Conservation (phyloP, 2,888 invertebrate species). For the Orgyia antiqua region DNA sequence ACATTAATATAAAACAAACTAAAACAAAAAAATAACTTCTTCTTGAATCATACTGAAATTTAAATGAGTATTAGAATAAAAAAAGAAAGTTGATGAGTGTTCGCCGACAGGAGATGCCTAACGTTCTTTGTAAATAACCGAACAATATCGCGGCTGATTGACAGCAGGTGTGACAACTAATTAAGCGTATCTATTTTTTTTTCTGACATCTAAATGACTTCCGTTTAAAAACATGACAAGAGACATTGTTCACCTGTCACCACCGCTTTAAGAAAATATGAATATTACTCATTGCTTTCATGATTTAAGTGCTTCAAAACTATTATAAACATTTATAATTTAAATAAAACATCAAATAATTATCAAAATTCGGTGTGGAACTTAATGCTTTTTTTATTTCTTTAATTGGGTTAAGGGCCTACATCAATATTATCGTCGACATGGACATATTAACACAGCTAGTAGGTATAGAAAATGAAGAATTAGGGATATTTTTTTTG, state of each 20-base stretch:
- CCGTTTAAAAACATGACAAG: conserved; percentile 18
- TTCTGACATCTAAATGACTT: conserved; percentile 15
- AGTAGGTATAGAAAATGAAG: too few relatives aligned
- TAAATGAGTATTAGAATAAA: conserved; percentile 18
- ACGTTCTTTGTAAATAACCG: conserved; percentile 28
- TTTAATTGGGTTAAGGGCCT: conserved; percentile 1
- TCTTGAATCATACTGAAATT: too few relatives aligned
- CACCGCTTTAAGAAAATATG: not conserved
- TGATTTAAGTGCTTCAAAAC: too few relatives aligned
- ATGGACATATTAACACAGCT: too few relatives aligned
- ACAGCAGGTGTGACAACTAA: conserved; percentile 27
- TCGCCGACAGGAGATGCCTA: conserved; percentile 44
- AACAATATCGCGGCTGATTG: conserved; percentile 32
- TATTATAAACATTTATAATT: too few relatives aligned
- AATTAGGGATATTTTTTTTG: too few relatives aligned
- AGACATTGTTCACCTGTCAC: conserved; percentile 11
- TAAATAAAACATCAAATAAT: too few relatives aligned
- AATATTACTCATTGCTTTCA: not conserved
- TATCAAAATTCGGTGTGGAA: too few relatives aligned
- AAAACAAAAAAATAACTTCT: conserved; percentile 9
- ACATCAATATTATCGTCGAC: too few relatives aligned
- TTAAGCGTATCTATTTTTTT: conserved; percentile 11
- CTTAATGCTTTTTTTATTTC: too few relatives aligned
- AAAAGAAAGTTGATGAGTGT: conserved; percentile 33
- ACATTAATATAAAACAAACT: conserved; percentile 9